Evolutionary conservation across 2,888 invertebrate species (phyloP), one percentile per base, ranked within the genome.

Genomic region (Sepioteuthis lessoniana): DNA sequence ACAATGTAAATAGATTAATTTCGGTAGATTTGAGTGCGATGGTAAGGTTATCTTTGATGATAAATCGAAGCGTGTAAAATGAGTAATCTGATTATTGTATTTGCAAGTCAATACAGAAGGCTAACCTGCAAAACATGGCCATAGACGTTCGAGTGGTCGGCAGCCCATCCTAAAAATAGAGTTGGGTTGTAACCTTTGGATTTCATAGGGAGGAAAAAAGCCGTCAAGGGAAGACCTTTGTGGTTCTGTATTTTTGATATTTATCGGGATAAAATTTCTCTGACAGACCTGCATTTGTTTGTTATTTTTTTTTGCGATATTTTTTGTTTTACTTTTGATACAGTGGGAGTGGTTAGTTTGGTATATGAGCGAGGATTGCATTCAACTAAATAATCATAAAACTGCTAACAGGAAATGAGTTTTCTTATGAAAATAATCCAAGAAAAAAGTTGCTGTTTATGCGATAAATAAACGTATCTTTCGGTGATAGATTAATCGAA

Each of bases 1-100:
- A 35, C 76, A 76, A 76, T 76, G n/a, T 76, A 76, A 76, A 76
- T 76, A n/a, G 76, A 76, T 76, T 76, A n/a, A 76, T 76, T 35
- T 76, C n/a, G 76, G n/a, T 76, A 76, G 10, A 35, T 76, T 76
- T 35, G 16, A 76, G 35, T 35, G 16, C 76, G n/a, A 35, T 35
- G 76, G 2, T 76, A n/a, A 35, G 76, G 76, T 76, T 35, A 76
- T 35, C n/a, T 35, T 76, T 76, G 76, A 76, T 16, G n/a, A 10
- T 16, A 76, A n/a, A 76, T n/a, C 76, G n/a, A 76, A 35, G n/a
- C 76, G n/a, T 13, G n/a, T 76, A 76, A n/a, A 76, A 76, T n/a
- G 76, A 16, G 16, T 76, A 76, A 76, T 76, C n/a, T 76, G 10
- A 76, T 76, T 35, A 76, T 76, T 13, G n/a, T n/a, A 16, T n/a